phyloP scores from a whole-genome alignment of 2,113 vertebrate species.

The Hipposideros armiger region DNA sequence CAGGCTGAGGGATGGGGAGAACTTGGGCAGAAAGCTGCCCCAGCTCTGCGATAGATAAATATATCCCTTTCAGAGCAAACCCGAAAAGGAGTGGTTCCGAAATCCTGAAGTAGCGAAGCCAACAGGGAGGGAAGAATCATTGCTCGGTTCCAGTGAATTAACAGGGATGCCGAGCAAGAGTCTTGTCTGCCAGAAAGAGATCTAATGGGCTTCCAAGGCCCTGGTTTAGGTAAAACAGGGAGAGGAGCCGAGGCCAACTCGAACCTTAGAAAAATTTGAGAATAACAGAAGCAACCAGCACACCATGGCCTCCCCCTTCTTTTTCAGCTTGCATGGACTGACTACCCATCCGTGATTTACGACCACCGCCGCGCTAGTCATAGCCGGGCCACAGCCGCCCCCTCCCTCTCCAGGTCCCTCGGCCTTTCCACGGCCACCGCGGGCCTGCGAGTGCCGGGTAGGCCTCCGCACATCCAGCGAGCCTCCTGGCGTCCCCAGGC shows the following conservation, averaged over 20 bases:
- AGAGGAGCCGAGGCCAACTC: neutral
- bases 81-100: neutral
- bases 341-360: neutral
- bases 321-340: neutral
- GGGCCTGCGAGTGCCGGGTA: neutral
- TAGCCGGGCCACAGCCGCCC: neutral
- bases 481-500: neutral
- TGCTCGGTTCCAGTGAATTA: neutral
- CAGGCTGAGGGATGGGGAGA: neutral
- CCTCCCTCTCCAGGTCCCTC: neutral
- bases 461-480: neutral
- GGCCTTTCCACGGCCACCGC: neutral
- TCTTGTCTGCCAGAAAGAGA: neutral
- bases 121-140: neutral
- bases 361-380: neutral
- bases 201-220: conserved; percentile 22
- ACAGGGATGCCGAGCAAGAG: neutral
- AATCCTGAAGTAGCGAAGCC: conserved; percentile 50
- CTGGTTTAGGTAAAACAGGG: conserved; percentile 45
- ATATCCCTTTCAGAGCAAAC: neutral
- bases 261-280: neutral
- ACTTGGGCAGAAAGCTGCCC: neutral
- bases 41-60: neutral
- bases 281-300: conserved; percentile 10
- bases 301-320: neutral